Conservation (phyloP, 1,140 invertebrate genomes). For the Drosophila mojavensis region DNA sequence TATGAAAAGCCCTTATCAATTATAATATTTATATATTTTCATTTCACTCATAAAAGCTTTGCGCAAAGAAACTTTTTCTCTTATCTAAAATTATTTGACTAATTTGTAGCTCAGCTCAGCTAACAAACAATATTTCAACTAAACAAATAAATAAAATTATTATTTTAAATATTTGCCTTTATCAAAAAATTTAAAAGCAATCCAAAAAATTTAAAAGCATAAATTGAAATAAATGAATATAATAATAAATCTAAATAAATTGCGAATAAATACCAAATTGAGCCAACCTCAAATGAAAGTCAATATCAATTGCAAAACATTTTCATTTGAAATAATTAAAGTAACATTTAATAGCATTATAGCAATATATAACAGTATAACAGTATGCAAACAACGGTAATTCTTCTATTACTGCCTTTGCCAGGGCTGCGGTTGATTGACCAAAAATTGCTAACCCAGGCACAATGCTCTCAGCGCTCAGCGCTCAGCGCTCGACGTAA, state of each 20-base stretch:
- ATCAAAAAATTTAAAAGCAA: too few relatives aligned
- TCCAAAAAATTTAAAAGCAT: too few relatives aligned
- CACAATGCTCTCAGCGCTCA: conserved; percentile 14
- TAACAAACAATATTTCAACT: too few relatives aligned
- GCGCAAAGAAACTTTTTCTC: too few relatives aligned
- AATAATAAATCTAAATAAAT: background rate
- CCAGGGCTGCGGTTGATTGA: conserved; percentile 26
- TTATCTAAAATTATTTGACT: too few relatives aligned
- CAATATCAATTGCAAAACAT: background rate
- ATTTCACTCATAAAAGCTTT: too few relatives aligned
- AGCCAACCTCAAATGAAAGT: background rate
- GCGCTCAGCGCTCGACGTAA: background rate
- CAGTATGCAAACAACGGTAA: conserved; percentile 17
- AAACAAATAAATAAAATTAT: too few relatives aligned
- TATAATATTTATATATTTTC: too few relatives aligned
- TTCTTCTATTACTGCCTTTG: conserved; percentile 33
- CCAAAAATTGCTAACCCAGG: conserved; percentile 33
- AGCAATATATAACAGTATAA: conserved; percentile 6
- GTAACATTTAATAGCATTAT: conserved; percentile 3
- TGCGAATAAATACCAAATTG: background rate
- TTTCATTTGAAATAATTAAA: background rate
- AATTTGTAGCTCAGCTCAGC: too few relatives aligned
- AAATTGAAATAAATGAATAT: background rate
- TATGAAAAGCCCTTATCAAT: too few relatives aligned
- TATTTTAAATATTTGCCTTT: too few relatives aligned